phyloP scores from a whole-genome alignment of 2,113 vertebrate species.

The Turnix velox region DNA sequence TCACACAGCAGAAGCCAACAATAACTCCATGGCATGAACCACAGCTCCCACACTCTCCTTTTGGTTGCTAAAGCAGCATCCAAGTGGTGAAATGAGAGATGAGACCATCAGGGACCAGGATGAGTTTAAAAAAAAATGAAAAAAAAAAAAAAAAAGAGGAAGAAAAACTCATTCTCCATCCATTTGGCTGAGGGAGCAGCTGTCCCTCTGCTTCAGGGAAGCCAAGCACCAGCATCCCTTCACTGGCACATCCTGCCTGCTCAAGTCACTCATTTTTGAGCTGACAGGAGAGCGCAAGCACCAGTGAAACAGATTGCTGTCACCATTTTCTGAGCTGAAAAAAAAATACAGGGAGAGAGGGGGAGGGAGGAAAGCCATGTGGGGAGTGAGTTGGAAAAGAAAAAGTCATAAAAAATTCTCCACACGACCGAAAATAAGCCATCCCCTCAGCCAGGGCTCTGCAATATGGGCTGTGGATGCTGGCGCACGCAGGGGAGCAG shows the following conservation, averaged over 20 bases:
- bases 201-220: neutral
- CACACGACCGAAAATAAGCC: neutral
- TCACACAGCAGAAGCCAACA: neutral
- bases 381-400: neutral
- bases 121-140: neutral
- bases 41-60: neutral
- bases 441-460: neutral
- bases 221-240: neutral
- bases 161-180: neutral
- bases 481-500: rapidly evolving
- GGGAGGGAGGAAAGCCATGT: neutral
- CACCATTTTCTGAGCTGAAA: neutral
- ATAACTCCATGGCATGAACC: neutral
- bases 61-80: neutral
- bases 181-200: neutral
- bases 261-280: conserved; percentile 4
- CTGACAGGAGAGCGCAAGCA: neutral
- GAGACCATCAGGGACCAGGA: neutral
- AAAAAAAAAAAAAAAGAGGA: neutral
- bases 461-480: neutral
- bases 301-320: conserved; percentile 14
- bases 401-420: neutral
- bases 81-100: neutral
- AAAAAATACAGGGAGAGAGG: too few species aligned
- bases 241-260: neutral